Conservation (phyloP, 1,140 invertebrate genomes). For the Nautilus pompilius region DNA sequence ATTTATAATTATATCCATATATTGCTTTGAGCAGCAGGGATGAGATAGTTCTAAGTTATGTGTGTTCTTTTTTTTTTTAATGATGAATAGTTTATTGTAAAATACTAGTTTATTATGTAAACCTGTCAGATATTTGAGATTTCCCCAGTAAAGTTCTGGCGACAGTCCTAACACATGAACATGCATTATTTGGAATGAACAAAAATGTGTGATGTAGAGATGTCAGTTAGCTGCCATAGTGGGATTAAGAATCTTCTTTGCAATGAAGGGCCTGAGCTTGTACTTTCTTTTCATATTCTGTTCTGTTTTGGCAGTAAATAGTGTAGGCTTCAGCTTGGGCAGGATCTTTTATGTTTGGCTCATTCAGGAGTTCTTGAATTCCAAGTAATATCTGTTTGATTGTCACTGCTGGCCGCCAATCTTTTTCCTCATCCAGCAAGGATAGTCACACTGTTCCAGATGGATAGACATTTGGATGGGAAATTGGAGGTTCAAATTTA, state of each 20-base stretch:
- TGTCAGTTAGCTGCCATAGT: too few relatives aligned
- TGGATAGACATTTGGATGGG: slow-evolving; percentile 99
- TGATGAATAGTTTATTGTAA: background rate
- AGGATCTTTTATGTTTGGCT: slow-evolving; percentile 99
- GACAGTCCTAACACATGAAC: background rate
- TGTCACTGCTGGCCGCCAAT: slow-evolving; percentile 98
- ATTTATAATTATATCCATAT: too few relatives aligned
- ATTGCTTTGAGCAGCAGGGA: too few relatives aligned
- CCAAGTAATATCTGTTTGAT: slow-evolving; percentile 99
- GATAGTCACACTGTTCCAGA: slow-evolving; percentile 98
- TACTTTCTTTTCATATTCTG: slow-evolving; percentile 97
- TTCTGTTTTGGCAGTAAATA: slow-evolving; percentile 96
- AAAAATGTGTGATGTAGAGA: background rate
- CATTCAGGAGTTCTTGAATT: slow-evolving; percentile 97
- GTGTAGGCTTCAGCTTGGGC: slow-evolving; percentile 99
- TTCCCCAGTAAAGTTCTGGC: background rate
- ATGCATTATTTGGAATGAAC: background rate
- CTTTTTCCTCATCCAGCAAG: slow-evolving; percentile 97
- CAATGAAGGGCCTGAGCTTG: slow-evolving; percentile 77
- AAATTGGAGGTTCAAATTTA: slow-evolving; percentile 97
- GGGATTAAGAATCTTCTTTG: slow-evolving; percentile 29
- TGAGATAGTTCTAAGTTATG: too few relatives aligned
- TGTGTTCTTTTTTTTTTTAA: too few relatives aligned
- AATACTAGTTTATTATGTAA: background rate
- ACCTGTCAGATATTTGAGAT: background rate